These are phyloP conservation scores for Solen grandis DNA, from an alignment of 1,140 invertebrate genomes.

Conservation along the genomic window DNA sequence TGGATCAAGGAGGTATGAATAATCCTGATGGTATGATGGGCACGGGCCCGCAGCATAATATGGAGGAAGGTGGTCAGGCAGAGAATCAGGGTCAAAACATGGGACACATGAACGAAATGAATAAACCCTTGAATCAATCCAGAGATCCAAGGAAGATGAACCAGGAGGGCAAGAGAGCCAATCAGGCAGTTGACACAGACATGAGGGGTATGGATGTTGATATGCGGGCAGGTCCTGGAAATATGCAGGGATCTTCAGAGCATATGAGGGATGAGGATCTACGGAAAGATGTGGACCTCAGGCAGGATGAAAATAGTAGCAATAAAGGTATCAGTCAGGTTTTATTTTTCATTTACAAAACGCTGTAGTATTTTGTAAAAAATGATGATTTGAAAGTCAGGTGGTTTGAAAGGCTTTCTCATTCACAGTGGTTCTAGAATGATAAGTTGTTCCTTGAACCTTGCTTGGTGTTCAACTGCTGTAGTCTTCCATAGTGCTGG, in stretches of 20 bases:
- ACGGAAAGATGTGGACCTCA: constrained; percentile 35
- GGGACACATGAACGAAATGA: constrained; percentile 13
- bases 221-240: constrained; percentile 2
- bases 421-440: too few relatives aligned
- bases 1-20: too few relatives aligned
- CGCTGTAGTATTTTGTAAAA: not conserved
- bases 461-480: too few relatives aligned
- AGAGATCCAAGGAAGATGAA: not conserved
- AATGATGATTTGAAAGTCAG: too few relatives aligned
- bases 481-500: too few relatives aligned
- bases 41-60: too few relatives aligned
- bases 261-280: constrained; percentile 30
- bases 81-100: constrained; percentile 23
- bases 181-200: constrained; percentile 7
- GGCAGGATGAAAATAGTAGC: constrained; percentile 7
- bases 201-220: constrained; percentile 22
- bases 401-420: too few relatives aligned
- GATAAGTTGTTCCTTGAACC: too few relatives aligned
- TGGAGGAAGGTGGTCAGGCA: not conserved
- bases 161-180: not conserved
- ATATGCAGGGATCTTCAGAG: not conserved
- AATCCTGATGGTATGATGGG: too few relatives aligned
- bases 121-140: not conserved
- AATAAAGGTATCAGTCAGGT: constrained; percentile 4
- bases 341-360: not conserved